phyloP scores from a whole-genome alignment of 2,888 invertebrate species.

The Falcaria lacertinaria region DNA sequence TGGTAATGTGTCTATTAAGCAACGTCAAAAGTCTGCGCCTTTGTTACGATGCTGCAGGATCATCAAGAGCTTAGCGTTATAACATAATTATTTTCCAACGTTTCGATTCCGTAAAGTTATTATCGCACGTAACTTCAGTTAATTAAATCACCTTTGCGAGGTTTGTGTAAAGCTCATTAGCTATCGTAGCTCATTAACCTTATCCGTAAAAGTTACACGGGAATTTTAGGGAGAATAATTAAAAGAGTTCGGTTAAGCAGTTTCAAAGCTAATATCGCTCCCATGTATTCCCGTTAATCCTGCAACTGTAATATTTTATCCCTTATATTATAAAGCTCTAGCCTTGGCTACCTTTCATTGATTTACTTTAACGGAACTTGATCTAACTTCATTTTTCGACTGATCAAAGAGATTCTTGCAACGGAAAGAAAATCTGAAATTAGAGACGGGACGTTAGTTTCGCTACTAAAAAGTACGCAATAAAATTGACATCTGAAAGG shows the following conservation, averaged over 20 bases:
- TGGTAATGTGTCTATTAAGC: background rate
- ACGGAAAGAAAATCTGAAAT: too few species aligned
- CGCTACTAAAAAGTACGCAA: too few species aligned
- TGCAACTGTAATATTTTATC: constrained; percentile 29
- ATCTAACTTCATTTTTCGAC: too few species aligned
- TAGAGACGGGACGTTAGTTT: too few species aligned
- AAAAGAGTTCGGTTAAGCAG: constrained; percentile 48
- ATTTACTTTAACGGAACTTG: too few species aligned
- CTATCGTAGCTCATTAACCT: constrained; percentile 42
- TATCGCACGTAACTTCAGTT: constrained; percentile 8
- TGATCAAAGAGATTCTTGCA: too few species aligned
- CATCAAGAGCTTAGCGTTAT: background rate
- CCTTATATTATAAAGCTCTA: constrained; percentile 13
- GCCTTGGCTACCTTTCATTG: too few species aligned
- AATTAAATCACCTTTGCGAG: constrained; percentile 21
- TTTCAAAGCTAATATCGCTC: constrained; percentile 40
- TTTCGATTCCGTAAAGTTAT: constrained; percentile 1
- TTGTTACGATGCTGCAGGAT: background rate
- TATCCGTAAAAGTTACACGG: constrained; percentile 31
- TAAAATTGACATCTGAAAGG: too few species aligned
- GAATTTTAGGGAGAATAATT: constrained; percentile 48
- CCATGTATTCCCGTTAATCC: constrained; percentile 28
- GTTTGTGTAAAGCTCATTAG: constrained; percentile 42
- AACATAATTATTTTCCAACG: background rate
- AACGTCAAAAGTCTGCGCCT: background rate